Base-by-base conservation (phyloP, 2,797 vertebrate genomes). In the Anas bahamensis region DNA sequence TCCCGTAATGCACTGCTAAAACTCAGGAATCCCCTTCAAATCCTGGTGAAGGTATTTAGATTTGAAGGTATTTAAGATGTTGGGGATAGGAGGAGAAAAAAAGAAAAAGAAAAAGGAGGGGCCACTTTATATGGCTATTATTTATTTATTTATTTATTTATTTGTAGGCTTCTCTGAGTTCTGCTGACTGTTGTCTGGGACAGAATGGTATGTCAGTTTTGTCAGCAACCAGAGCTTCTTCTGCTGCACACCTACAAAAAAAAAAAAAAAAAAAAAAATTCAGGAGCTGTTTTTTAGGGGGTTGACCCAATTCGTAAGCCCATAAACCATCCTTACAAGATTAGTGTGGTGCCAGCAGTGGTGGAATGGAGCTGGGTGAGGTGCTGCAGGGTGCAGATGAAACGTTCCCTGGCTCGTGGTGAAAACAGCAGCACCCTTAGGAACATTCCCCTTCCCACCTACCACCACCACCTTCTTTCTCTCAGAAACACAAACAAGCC, bases 401-500 rank as follows among this genome's bases (percentile, higher is more conserved):
- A 94, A 93, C 13, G 3, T 70, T 93, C 87, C 55, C 64, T 89
- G 84, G 91, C 92, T 93, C 46, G n/a, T 3, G 8, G 70, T 2
- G 11, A 66, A 93, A 95, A 95, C 93, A 95, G 39, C 73, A 94
- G 44, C 85, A 80, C 59, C 64, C 41, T 5, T 5, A 33, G 75
- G 55, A 90, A 80, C 78, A 78, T 91, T 93, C 59, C 73, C 65
- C 48, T 86, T 74, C 75, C 87, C 89, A 79, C 95, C 88, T 89
- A 89, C 89, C 0, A 0, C 48, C 73, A 87, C 69, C 79, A 89
- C 61, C 75, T 93, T 90, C 92, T 81, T 39, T 70, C 41, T 69
- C 46, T 70, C 1, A 2, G 77, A 95, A 95, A 95, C 88, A 94
- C 90, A 96, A 95, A 95, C 91, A 96, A 83, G 17, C 17, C 48